phyloP scores from a whole-genome alignment of 2,888 invertebrate species.

The Macaria liturata region DNA sequence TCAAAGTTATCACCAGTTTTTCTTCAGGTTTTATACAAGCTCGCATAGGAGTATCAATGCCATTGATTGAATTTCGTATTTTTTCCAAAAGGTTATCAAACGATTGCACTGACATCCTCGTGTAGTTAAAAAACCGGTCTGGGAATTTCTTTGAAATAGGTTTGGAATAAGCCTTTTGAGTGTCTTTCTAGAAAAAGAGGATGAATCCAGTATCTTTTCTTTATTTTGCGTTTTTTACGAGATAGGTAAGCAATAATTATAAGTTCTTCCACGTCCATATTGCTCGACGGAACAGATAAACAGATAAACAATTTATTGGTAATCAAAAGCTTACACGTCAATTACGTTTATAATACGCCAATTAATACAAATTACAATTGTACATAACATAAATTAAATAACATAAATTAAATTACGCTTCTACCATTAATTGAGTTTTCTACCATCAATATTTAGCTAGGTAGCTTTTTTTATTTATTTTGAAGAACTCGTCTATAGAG shows the following conservation, averaged over 20 bases:
- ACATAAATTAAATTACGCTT: no score
- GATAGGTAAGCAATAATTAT: conserved; percentile 33
- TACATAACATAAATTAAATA: no score
- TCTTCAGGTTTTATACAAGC: conserved; percentile 36
- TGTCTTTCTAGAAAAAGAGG: conserved; percentile 41
- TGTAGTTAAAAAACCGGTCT: conserved; percentile 40
- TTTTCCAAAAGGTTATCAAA: conserved; percentile 34
- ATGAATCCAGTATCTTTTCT: conserved; percentile 40
- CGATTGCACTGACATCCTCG: conserved; percentile 37
- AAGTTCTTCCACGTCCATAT: conserved; percentile 41
- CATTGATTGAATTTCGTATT: conserved; percentile 25
- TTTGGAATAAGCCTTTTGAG: conserved; percentile 39
- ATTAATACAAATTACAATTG: no score
- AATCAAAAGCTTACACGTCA: no score
- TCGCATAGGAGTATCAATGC: conserved; percentile 37
- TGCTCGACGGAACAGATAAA: conserved; percentile 37
- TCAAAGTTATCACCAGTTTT: conserved; percentile 39
- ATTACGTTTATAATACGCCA: no score
- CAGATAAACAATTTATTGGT: no score
- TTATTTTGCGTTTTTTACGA: conserved; percentile 38
- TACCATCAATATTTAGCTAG: no score
- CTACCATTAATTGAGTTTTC: no score
- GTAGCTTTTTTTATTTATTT: no score
- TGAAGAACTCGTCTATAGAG: no score
- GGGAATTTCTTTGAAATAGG: conserved; percentile 36